phyloP scores from a whole-genome alignment of 2,888 invertebrate species.

The Drosophila helvetica region DNA sequence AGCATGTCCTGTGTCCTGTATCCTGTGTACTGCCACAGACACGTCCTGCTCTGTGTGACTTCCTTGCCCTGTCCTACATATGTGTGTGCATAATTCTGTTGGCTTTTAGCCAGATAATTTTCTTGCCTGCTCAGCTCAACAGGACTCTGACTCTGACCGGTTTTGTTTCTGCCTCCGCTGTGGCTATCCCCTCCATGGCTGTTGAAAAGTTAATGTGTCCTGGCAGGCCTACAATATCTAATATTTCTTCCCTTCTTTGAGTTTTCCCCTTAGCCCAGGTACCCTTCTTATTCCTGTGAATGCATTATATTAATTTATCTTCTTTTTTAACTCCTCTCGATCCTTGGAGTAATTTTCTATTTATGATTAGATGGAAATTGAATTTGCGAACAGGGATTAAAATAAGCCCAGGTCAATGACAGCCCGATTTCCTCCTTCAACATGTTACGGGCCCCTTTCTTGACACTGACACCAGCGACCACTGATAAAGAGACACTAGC shows the following conservation, averaged over 20 bases:
- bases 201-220: slow-evolving; percentile 61
- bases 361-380: slow-evolving; percentile 8
- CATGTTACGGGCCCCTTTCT: neutral
- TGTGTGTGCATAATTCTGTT: slow-evolving; percentile 44
- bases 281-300: neutral
- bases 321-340: neutral
- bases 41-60: slow-evolving; percentile 44
- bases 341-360: neutral
- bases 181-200: slow-evolving; percentile 36
- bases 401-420: neutral
- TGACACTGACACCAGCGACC: neutral
- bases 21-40: slow-evolving; percentile 36
- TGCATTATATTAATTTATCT: no score
- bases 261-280: neutral
- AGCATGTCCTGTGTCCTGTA: slow-evolving; percentile 51
- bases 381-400: neutral
- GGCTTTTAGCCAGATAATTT: slow-evolving; percentile 62
- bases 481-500: slow-evolving; percentile 11
- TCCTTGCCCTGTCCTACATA: slow-evolving; percentile 5
- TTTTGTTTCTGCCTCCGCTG: slow-evolving; percentile 19
- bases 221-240: slow-evolving; percentile 61
- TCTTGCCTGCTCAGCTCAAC: slow-evolving; percentile 64
- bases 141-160: slow-evolving; percentile 22
- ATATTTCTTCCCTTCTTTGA: slow-evolving; percentile 21
- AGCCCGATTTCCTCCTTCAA: neutral